Evolutionary conservation across 2,797 vertebrate genomes (phyloP).

Genomic region (Bufotes viridis): DNA sequence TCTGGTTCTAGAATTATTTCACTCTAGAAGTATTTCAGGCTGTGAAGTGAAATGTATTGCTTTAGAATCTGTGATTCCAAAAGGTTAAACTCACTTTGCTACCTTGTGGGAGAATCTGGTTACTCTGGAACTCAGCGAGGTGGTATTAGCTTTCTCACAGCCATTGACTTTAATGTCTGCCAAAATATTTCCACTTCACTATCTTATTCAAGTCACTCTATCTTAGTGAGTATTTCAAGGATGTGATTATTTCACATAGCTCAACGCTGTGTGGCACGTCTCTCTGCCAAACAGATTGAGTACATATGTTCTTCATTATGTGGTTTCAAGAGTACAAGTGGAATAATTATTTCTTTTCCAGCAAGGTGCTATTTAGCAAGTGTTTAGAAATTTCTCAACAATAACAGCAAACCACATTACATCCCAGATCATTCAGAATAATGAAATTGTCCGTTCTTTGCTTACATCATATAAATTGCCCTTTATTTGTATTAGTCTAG

Average conservation of each 20-base stretch:
- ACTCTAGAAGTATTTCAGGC: not conserved
- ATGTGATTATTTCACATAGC: conserved; percentile 50
- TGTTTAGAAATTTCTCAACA: conserved; percentile 35
- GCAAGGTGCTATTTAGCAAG: conserved; percentile 44
- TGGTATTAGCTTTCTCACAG: conserved; percentile 60
- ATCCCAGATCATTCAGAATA: not conserved
- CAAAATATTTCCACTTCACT: conserved; percentile 49
- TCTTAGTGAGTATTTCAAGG: conserved; percentile 42
- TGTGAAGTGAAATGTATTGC: conserved; percentile 1
- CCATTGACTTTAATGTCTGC: conserved; percentile 33
- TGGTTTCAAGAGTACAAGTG: conserved; percentile 47
- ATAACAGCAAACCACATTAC: conserved; percentile 56
- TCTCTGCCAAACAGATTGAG: conserved; percentile 33
- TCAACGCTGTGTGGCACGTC: conserved; percentile 41
- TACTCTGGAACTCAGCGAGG: conserved; percentile 27
- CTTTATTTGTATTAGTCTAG: no score
- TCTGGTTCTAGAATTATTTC: not conserved
- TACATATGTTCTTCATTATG: conserved; percentile 44
- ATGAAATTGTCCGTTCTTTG: not conserved
- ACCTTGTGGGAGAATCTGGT: conserved; percentile 39
- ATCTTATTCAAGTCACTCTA: conserved; percentile 37
- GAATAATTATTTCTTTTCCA: conserved; percentile 43
- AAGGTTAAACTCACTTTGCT: conserved; percentile 44
- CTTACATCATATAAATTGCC: not conserved
- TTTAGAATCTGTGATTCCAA: conserved; percentile 13